These are phyloP conservation scores for Cynaeus angustus DNA, from an alignment of 2,888 invertebrate species.

Conservation along the genomic window DNA sequence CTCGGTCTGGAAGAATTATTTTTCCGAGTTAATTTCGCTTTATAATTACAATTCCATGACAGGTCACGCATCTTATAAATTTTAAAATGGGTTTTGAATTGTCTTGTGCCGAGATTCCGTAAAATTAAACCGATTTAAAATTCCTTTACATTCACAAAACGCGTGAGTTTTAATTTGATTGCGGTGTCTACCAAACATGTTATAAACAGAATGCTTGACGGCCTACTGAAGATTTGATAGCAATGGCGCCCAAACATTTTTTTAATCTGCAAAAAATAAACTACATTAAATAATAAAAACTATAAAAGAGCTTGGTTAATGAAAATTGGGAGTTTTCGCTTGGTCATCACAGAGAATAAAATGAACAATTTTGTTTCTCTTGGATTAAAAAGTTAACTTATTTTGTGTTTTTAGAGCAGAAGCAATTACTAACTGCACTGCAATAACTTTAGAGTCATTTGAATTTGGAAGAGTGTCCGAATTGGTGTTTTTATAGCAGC, in stretches of 20 bases:
- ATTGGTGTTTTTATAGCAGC: slow-evolving; percentile 25
- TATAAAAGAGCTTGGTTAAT: too few species aligned
- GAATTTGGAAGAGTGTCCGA: slow-evolving; percentile 23
- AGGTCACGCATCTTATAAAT: slow-evolving; percentile 47
- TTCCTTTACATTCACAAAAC: slow-evolving; percentile 20
- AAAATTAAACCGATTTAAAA: slow-evolving; percentile 40
- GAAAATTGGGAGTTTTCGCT: too few species aligned
- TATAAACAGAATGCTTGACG: background rate
- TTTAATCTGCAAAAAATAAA: too few species aligned
- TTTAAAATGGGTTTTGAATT: slow-evolving; percentile 45
- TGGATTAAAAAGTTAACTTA: background rate
- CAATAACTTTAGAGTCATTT: slow-evolving; percentile 16
- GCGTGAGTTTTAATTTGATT: background rate
- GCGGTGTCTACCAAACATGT: background rate
- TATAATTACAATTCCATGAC: slow-evolving; percentile 45
- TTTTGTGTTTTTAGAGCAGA: slow-evolving; percentile 10
- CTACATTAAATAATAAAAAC: too few species aligned
- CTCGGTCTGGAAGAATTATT: slow-evolving; percentile 43
- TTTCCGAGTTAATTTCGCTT: slow-evolving; percentile 44
- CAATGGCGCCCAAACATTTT: too few species aligned
- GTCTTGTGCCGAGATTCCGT: slow-evolving; percentile 23
- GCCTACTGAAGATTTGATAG: too few species aligned
- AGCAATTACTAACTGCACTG: slow-evolving; percentile 6
- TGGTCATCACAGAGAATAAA: too few species aligned
- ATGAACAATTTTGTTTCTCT: background rate